Evolutionary conservation across 1,140 invertebrate genomes (phyloP), one percentile per base, ranked within the genome.

Genomic region (Drosophila elegans): DNA sequence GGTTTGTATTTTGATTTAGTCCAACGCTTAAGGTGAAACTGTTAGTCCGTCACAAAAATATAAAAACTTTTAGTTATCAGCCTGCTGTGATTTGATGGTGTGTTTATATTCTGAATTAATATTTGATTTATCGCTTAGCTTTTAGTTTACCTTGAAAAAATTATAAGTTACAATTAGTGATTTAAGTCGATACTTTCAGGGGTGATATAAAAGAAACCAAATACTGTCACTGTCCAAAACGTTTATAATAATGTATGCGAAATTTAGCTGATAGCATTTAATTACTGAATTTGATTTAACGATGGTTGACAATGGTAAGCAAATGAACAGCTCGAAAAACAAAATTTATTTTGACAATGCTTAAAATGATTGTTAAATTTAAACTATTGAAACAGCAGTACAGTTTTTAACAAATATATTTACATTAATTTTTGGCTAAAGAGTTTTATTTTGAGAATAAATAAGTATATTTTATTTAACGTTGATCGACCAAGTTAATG

Each of bases 21-120:
- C 5, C 34, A 11, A 7, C n/a, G n/a, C n/a, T 3, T 36, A 11
- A 27, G 36, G 52, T 39, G 12, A 54, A n/a, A 49, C 25, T 48
- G 21, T 29, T 29, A 5, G 45, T 4, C 11, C 4, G 21, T 5
- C 11, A 52, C n/a, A 9, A 9, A 36, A 12, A 25, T 13, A 34
- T 16, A 12, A 11, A 36, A 52, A 32, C 49, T 52, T 52, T 52
- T 36, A 36, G 36, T 52, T 36, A 36, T 36, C 32, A 12, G 49
- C 32, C 4, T 11, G 32, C 34, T 36, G 21, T 52, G 13, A 36
- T 52, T 52, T 52, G 49, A 36, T 36, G 32, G 49, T 21, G 1
- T 36, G 49, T 51, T 51, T 51, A 36, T 51, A 36, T 36, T 36
- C 49, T 25, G 32, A 21, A 36, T 9, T 32, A 16, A 36, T 36